Evolutionary conservation across 2,888 invertebrate genomes (phyloP).

Genomic region (Linnaemya tessellans): DNA sequence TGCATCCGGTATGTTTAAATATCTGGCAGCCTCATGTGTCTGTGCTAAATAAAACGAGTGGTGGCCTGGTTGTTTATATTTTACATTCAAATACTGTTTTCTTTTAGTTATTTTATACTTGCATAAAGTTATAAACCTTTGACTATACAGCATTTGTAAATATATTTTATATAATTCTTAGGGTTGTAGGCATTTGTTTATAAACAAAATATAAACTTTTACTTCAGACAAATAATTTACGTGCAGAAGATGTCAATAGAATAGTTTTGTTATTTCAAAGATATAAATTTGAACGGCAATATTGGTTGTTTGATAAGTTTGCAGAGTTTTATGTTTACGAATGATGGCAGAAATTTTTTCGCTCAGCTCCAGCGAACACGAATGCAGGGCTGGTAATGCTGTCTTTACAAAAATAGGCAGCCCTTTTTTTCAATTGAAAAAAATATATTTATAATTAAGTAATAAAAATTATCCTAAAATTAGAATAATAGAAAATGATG

Average conservation of each 20-base stretch:
- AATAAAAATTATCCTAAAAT: too few species aligned
- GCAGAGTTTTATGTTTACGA: not conserved
- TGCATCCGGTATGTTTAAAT: not conserved
- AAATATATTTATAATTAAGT: too few species aligned
- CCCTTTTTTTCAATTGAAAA: too few species aligned
- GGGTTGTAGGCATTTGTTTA: conserved; percentile 44
- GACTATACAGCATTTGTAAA: conserved; percentile 2
- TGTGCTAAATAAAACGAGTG: not conserved
- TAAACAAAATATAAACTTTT: conserved; percentile 54
- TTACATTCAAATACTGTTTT: conserved; percentile 2
- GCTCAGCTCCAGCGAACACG: too few species aligned
- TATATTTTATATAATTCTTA: conserved; percentile 42
- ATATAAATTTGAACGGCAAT: not conserved
- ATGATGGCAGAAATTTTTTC: not conserved
- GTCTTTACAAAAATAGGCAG: too few species aligned
- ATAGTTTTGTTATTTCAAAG: not conserved
- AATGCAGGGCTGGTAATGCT: too few species aligned
- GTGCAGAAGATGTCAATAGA: conserved; percentile 17
- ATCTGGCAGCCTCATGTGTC: not conserved
- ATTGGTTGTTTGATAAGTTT: not conserved
- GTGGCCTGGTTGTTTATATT: not conserved
- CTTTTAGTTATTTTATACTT: conserved; percentile 21
- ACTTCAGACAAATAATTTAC: conserved; percentile 48
- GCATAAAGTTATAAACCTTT: conserved; percentile 47
- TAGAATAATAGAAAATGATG: too few species aligned